Conservation (phyloP, 2,888 invertebrate genomes). For the Himalopsyche kuldschensis region DNA sequence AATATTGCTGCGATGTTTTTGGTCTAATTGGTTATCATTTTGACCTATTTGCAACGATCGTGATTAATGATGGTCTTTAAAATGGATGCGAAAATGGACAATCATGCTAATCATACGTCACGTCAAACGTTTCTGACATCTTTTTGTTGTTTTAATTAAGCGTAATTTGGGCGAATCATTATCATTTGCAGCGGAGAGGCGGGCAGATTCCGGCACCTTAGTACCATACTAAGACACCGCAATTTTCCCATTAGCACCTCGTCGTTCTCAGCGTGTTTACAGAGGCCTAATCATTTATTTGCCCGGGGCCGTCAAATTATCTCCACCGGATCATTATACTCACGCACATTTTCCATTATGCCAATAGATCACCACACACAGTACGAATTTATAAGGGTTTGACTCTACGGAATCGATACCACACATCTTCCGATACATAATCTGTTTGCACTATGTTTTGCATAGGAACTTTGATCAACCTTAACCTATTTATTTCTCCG, state of each 20-base stretch:
- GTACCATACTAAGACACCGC: constrained; percentile 18
- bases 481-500: too few species aligned
- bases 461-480: too few species aligned
- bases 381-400: not conserved
- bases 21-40: not conserved
- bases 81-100: not conserved
- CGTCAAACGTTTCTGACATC: not conserved
- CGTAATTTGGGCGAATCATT: not conserved
- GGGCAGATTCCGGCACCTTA: constrained; percentile 1
- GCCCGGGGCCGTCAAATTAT: constrained; percentile 25
- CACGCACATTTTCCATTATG: constrained; percentile 40
- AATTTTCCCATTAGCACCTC: constrained; percentile 36
- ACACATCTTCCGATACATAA: too few species aligned
- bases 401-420: not conserved
- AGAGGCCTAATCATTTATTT: constrained; percentile 24
- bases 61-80: not conserved
- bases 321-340: constrained; percentile 26
- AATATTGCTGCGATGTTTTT: too few species aligned
- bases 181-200: not conserved
- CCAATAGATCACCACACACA: not conserved
- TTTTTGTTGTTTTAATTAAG: not conserved
- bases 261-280: constrained; percentile 29
- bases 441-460: too few species aligned
- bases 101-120: not conserved
- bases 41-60: not conserved